Base-by-base conservation (phyloP, 2,888 invertebrate species). In the Dynastes maya region DNA sequence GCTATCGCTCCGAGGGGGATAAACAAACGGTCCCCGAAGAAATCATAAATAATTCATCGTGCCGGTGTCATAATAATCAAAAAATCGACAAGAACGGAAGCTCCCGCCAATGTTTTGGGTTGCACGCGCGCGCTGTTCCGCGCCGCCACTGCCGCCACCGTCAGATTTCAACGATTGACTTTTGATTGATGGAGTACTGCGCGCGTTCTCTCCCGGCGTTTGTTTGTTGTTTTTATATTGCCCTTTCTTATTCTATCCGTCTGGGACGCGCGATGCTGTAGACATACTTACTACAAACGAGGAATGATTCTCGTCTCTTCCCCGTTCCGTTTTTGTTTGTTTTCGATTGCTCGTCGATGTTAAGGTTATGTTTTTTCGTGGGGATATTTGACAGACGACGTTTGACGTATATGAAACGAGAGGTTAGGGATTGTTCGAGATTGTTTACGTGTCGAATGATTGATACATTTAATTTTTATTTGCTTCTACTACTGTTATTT, bases 41-140 rank as follows among this genome's bases (percentile, higher is more conserved):
- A 68, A 68, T 68, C 68, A 68, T 68, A 68, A 68, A 68, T 68
- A 68, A 68, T 68, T 68, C 68, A 68, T 68, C 68, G 68, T 68
- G 49, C 51, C 51, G 68, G 68, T 68, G 68, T 68, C 68, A 68
- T 68, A 68, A 68, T 68, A 68, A 68, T 68, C 68, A 51, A 68
- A 68, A 68, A 68, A 51, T 51, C 51, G 51, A 68, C 27, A 53
- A 51, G 27, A 68, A 68, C 68, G 68, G 68, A 68, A 68, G 68
- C 68, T 68, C 68, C 68, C 49, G 68, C 51, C 68, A 27, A 68
- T 68, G 68, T 51, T 68, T 13, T 40, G 32, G 32, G 32, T 16
- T 40, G 68, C 51, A 6, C 27, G 51, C 45, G 45, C 65, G 65
- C 40, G 63, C 32, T 37, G 32, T 37, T 37, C 5, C 32, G 4